Conservation (phyloP, 2,797 vertebrate species). For the Ibycter americanus region DNA sequence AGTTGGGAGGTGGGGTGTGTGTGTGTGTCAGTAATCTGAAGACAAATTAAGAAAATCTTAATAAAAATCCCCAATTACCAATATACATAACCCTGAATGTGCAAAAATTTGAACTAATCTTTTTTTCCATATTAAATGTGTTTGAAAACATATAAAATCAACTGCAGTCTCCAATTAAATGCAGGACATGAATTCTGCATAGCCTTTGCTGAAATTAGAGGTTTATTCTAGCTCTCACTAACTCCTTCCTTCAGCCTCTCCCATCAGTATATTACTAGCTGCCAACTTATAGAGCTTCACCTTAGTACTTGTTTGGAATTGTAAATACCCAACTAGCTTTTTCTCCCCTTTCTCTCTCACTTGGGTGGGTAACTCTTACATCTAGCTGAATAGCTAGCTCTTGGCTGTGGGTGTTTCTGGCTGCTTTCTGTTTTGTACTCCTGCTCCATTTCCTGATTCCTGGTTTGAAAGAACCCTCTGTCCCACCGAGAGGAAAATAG, state of each 20-base stretch:
- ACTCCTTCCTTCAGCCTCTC: neutral
- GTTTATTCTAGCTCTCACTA: neutral
- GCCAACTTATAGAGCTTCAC: neutral
- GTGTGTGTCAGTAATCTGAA: neutral
- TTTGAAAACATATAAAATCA: neutral
- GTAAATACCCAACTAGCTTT: neutral
- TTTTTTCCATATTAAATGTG: neutral
- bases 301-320: neutral
- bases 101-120: neutral
- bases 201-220: neutral
- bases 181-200: neutral
- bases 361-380: neutral
- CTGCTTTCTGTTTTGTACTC: neutral
- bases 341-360: neutral
- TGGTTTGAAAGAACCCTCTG: slow-evolving; percentile 33
- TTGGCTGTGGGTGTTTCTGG: slow-evolving; percentile 1
- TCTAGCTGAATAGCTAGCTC: slow-evolving; percentile 4
- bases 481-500: slow-evolving; percentile 7
- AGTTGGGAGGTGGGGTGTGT: neutral
- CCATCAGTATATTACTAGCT: neutral
- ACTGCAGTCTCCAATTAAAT: neutral
- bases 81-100: neutral
- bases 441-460: neutral
- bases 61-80: neutral
- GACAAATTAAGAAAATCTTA: neutral